Evolutionary conservation across 2,888 invertebrate species (phyloP).

Genomic region (Morpho deidamia): DNA sequence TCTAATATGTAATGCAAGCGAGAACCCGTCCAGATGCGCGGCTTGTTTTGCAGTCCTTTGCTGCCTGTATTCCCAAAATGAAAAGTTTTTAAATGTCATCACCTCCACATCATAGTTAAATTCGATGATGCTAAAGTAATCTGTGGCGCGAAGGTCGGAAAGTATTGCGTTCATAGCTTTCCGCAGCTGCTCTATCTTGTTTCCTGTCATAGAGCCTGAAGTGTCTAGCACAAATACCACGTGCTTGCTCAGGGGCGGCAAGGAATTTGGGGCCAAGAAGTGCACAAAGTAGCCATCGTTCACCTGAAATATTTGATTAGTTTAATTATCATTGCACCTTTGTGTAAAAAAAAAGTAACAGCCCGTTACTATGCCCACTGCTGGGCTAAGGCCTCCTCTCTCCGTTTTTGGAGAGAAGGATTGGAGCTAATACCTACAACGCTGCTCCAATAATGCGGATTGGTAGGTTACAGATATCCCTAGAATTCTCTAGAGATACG

Average conservation of each 20-base stretch:
- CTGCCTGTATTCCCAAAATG: not conserved
- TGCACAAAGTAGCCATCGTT: constrained; percentile 87
- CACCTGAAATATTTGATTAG: constrained; percentile 50
- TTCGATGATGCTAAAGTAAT: constrained; percentile 83
- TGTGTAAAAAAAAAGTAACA: too few relatives aligned
- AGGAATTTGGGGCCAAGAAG: constrained; percentile 82
- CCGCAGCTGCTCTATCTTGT: constrained; percentile 81
- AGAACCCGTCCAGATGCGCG: not conserved
- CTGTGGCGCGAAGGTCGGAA: constrained; percentile 78
- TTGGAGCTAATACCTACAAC: too few relatives aligned
- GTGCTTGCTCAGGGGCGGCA: constrained; percentile 80
- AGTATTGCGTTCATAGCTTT: constrained; percentile 84
- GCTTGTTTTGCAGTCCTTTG: not conserved
- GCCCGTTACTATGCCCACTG: too few relatives aligned
- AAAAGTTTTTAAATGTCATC: not conserved
- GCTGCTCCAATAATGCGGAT: too few relatives aligned
- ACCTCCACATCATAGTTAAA: constrained; percentile 76
- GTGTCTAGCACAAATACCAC: constrained; percentile 87
- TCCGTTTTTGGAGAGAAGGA: too few relatives aligned
- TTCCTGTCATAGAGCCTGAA: constrained; percentile 85
- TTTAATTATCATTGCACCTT: too few relatives aligned
- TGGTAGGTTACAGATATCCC: too few relatives aligned
- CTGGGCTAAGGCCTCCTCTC: too few relatives aligned
- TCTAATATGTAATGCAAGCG: not conserved
- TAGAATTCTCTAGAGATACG: too few relatives aligned